Evolutionary conservation across 2,113 vertebrate genomes (phyloP), one percentile per base, ranked within the genome.

Genomic region (Heptranchias perlo): DNA sequence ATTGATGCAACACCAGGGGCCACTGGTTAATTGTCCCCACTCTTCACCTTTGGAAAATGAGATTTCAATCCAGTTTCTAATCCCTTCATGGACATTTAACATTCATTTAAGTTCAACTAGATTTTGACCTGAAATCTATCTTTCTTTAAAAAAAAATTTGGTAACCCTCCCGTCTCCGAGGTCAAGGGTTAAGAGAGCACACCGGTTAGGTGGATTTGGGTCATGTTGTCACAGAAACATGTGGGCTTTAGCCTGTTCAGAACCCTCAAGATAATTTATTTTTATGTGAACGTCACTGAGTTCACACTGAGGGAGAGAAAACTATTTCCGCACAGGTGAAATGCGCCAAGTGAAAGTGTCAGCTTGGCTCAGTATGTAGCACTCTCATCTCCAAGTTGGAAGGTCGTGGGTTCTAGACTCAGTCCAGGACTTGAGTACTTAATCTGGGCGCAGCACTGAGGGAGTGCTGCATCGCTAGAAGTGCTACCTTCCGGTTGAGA

Each of bases 11-110:
- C 11, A 31, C 52, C 10, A 54, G 28, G 11, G 54, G 31, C 25
- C 49, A 54, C 49, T 89, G 18, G 58, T 18, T 93, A 1, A 5
- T 23, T 62, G 35, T 21, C 58, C 18, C n/a, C 18, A 8, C 58
- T 78, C 76, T 93, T 62, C 35, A 93, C 58, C 89, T 93, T 93
- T 64, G 18, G 89, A 93, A 93, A 93, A 16, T 35, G 23, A 93
- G 28, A 93, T 82, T 82, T 82, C 76, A 82, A 82, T 44, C 76
- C n/a, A 44, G 8, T 7, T 14, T 69, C 21, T 69, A 69, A 69
- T 25, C 21, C 21, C 69, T 76, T 76, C 31, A 31, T 76, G 69
- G 69, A 31, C 28, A 76, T 76, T 82, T 44, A 18, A 3, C n/a
- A n/a, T 82, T 82, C 76, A 82, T 82, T 39, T 35, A n/a, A 76